Evolutionary conservation across 1,140 invertebrate species (phyloP).

Genomic region (Brachionus koreanus): DNA sequence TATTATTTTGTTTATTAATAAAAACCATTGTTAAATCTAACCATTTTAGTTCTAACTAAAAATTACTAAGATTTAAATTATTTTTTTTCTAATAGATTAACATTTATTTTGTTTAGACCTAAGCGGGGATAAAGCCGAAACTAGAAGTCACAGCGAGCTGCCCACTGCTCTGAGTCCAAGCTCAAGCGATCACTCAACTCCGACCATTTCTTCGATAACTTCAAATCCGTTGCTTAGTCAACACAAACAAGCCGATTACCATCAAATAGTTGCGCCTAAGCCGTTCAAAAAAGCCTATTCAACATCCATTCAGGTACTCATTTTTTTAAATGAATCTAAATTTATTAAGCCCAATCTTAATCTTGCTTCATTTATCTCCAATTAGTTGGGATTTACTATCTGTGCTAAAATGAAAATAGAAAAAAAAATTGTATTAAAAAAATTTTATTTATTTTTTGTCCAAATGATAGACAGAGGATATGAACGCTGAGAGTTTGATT

Average conservation of each 20-base stretch:
- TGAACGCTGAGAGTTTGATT: conserved; percentile 26
- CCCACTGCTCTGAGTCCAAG: background rate
- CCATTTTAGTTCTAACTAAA: background rate
- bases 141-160: background rate
- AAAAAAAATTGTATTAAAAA: background rate
- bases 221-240: background rate
- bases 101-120: background rate
- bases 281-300: conserved; percentile 36
- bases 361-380: conserved; percentile 25
- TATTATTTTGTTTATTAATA: background rate
- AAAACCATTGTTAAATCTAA: background rate
- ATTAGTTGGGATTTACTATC: conserved; percentile 20
- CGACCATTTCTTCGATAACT: background rate
- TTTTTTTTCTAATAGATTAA: background rate
- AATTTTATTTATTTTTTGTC: background rate
- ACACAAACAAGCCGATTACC: conserved; percentile 35
- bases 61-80: background rate
- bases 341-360: conserved; percentile 19
- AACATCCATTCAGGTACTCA: conserved; percentile 33
- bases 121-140: background rate
- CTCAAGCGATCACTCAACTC: background rate
- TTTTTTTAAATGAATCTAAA: background rate
- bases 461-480: conserved; percentile 3
- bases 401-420: conserved; percentile 9
- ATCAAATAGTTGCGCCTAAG: conserved; percentile 43